These are phyloP conservation scores for Hemithea aestivaria DNA, from an alignment of 2,888 invertebrate species.

Conservation along the genomic window DNA sequence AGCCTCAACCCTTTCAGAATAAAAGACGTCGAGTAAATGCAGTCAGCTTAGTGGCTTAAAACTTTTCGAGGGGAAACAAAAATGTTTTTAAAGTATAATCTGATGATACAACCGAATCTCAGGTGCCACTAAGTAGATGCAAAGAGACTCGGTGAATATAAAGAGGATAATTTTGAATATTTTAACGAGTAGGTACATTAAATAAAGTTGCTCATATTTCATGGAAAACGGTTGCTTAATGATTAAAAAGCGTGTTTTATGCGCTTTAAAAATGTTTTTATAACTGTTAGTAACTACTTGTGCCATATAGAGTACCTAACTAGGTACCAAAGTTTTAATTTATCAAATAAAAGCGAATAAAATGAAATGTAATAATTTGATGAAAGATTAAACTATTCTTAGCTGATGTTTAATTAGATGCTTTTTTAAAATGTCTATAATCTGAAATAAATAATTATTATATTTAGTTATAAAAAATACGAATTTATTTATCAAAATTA, in stretches of 20 bases:
- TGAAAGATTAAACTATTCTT: too few relatives aligned
- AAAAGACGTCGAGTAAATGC: conserved; percentile 9
- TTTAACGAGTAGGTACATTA: conserved; percentile 15
- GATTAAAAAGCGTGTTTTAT: background rate
- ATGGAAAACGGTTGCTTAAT: conserved; percentile 3
- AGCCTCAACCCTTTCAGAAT: conserved; percentile 5
- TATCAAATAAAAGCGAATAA: too few relatives aligned
- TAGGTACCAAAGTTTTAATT: too few relatives aligned
- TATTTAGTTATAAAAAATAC: too few relatives aligned
- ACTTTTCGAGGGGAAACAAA: conserved; percentile 17
- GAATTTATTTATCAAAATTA: too few relatives aligned
- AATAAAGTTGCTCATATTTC: conserved; percentile 9
- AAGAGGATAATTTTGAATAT: conserved; percentile 19
- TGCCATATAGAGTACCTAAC: too few relatives aligned
- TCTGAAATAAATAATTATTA: too few relatives aligned
- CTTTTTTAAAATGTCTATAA: too few relatives aligned
- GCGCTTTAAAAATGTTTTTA: too few relatives aligned
- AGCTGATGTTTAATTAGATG: too few relatives aligned
- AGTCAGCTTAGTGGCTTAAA: conserved; percentile 16
- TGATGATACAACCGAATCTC: conserved; percentile 20
- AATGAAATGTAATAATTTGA: too few relatives aligned
- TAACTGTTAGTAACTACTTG: too few relatives aligned
- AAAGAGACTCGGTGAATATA: conserved; percentile 17
- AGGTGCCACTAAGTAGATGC: conserved; percentile 18
- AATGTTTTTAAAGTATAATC: conserved; percentile 23